phyloP scores from a whole-genome alignment of 2,113 vertebrate genomes.

The Jacana jacana region DNA sequence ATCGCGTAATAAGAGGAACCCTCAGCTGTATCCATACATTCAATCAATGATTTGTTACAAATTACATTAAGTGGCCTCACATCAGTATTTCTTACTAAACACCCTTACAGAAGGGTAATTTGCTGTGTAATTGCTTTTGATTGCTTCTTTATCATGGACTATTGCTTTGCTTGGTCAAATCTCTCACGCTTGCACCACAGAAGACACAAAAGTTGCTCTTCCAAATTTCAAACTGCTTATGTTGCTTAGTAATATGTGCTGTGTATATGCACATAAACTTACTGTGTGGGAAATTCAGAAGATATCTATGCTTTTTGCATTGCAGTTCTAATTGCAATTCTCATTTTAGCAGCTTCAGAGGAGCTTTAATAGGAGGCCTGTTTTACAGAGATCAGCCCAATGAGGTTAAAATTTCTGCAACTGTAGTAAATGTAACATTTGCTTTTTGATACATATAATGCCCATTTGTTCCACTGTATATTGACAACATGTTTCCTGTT shows the following conservation, averaged over 20 bases:
- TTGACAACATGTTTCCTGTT: not conserved
- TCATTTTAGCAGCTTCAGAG: not conserved
- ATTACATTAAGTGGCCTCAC: not conserved
- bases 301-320: not conserved
- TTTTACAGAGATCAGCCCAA: not conserved
- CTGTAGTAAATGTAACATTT: not conserved
- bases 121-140: not conserved
- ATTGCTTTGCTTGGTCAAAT: not conserved
- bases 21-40: not conserved
- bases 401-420: not conserved
- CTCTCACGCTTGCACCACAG: not conserved
- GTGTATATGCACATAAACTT: not conserved
- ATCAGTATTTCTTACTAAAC: conserved; percentile 4
- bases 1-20: not conserved
- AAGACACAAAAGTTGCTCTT: not conserved
- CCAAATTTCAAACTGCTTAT: not conserved
- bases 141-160: not conserved
- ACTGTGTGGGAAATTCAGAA: not conserved
- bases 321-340: not conserved
- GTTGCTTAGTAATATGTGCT: not conserved
- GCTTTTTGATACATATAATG: not conserved
- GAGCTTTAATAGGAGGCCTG: not conserved
- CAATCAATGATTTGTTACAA: conserved; percentile 32
- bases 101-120: not conserved
- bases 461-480: not conserved